These are phyloP conservation scores for Gallinago media DNA, from an alignment of 2,113 vertebrate genomes.

Conservation along the genomic window DNA sequence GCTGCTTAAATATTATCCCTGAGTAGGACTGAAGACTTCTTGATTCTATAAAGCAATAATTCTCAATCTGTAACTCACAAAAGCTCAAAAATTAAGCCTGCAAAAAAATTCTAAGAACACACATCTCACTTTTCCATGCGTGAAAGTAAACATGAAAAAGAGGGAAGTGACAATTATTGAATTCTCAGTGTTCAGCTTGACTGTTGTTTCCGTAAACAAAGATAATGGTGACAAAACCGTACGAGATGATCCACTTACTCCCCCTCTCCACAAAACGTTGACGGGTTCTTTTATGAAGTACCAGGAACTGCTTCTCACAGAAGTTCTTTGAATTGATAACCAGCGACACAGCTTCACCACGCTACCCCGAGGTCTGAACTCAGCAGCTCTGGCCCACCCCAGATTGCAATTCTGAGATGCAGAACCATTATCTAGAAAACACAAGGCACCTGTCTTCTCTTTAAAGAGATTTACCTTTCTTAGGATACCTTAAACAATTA, in stretches of 20 bases:
- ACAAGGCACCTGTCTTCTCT: neutral
- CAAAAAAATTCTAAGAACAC: neutral
- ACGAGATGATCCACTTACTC: neutral
- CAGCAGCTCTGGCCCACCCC: neutral
- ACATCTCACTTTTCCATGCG: neutral
- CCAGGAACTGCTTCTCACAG: neutral
- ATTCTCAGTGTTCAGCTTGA: neutral
- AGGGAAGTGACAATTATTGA: neutral
- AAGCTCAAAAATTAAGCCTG: neutral
- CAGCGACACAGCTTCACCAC: accelerated
- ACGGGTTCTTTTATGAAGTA: neutral
- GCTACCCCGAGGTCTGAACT: neutral
- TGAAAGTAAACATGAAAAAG: neutral
- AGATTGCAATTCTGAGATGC: neutral
- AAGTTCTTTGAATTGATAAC: neutral
- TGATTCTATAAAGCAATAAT: neutral
- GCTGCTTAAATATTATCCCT: neutral
- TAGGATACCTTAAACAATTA: neutral
- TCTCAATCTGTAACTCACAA: neutral
- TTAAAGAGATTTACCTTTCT: neutral
- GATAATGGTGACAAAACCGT: neutral
- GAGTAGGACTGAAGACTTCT: neutral
- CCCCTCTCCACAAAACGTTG: neutral
- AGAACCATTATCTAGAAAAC: neutral
- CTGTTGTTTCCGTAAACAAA: neutral